Conservation (phyloP, 2,113 vertebrate genomes). For the Oryzias celebensis region DNA sequence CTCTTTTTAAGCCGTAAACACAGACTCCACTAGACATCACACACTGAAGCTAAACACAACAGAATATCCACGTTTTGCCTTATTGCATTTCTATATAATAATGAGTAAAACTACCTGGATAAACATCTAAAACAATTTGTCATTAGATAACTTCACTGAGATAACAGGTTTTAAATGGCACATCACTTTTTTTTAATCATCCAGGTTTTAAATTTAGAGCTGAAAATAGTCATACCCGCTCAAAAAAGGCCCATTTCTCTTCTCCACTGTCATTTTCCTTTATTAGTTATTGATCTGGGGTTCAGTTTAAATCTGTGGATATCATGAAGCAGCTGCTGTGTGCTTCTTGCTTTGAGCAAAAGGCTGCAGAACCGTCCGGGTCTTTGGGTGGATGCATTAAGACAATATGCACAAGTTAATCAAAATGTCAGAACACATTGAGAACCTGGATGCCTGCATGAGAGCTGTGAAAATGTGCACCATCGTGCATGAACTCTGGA, state of each 20-base stretch:
- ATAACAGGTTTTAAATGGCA: too few species aligned
- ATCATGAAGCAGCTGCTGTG: background rate
- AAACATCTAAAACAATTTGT: too few species aligned
- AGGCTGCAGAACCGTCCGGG: background rate
- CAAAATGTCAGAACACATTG: background rate
- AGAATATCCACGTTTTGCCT: too few species aligned
- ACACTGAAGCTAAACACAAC: too few species aligned
- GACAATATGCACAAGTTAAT: background rate
- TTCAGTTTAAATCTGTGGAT: background rate
- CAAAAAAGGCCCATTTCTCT: too few species aligned
- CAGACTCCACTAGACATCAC: background rate
- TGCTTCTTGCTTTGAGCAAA: too few species aligned
- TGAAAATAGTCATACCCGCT: too few species aligned
- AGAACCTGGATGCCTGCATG: background rate
- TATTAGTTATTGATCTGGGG: background rate
- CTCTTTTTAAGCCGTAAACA: slow-evolving; percentile 38
- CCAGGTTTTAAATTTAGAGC: too few species aligned
- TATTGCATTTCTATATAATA: too few species aligned
- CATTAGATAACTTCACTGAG: too few species aligned
- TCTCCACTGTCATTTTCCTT: background rate
- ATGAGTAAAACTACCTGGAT: too few species aligned
- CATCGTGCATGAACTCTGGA: background rate
- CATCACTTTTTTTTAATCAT: too few species aligned
- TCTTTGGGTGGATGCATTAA: background rate
- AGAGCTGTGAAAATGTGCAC: background rate